Percentiles rank a stretch among this genome's conserved stretches.
Evolutionary conservation across 2,888 invertebrate genomes (phyloP).

Genomic region (Chrysina gloriosa): DNA sequence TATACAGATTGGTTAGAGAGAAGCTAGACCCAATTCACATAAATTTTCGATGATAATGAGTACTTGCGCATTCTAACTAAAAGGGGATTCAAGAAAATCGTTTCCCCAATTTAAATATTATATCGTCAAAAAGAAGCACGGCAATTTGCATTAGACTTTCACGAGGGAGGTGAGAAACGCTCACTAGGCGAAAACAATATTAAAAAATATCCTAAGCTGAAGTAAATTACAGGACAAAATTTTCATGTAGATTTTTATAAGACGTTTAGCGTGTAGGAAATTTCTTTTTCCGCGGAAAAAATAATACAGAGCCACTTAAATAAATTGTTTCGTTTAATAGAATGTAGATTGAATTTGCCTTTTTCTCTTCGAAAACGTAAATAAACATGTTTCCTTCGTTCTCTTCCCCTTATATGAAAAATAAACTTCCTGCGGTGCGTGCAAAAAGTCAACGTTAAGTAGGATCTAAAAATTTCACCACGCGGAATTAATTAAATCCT

Average conservation of each 20-base stretch:
- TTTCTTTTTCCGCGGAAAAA: not conserved
- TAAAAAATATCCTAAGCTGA: not conserved
- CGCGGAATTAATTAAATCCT: slow-evolving; percentile 27
- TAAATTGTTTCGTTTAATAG: slow-evolving; percentile 35
- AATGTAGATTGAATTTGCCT: slow-evolving; percentile 30
- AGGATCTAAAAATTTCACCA: slow-evolving; percentile 18
- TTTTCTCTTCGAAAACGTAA: not conserved
- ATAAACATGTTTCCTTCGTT: not conserved
- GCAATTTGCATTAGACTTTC: too few relatives aligned
- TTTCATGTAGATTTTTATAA: slow-evolving; percentile 25
- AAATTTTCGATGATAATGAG: too few relatives aligned
- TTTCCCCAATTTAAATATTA: too few relatives aligned
- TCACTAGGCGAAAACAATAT: not conserved
- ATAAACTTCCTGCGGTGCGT: slow-evolving; percentile 31
- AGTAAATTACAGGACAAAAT: not conserved
- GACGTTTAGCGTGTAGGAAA: slow-evolving; percentile 1
- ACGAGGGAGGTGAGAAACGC: not conserved
- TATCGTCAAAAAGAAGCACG: too few relatives aligned
- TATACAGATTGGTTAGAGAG: too few relatives aligned
- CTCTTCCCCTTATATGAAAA: slow-evolving; percentile 16
- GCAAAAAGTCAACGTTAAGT: slow-evolving; percentile 23
- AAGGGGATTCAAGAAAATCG: too few relatives aligned
- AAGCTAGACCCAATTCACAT: too few relatives aligned
- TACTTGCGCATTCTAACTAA: too few relatives aligned
- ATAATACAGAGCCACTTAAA: slow-evolving; percentile 14